Base-by-base conservation (phyloP, 2,888 invertebrate genomes). In the Cyclophora punctaria region DNA sequence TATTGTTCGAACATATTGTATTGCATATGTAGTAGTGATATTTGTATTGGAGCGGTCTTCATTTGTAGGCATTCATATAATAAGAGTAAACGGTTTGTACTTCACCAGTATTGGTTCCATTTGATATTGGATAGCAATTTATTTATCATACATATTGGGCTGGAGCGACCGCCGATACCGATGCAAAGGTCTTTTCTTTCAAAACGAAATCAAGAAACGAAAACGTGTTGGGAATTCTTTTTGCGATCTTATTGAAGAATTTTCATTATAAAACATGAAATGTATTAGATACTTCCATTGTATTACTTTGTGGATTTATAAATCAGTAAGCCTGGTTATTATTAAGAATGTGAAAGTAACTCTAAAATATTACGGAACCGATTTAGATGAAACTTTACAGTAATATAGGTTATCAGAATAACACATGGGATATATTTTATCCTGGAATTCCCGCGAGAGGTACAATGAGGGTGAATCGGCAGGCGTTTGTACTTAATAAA, bases 51-150 rank as follows among this genome's bases (percentile, higher is more conserved):
- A 40, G 49, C 48, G 48, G 57, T 51, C 69, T 63, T 71, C 68
- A 67, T 75, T 71, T 68, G 65, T 74, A 75, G 69, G 65, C 72
- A 69, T 73, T 73, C 66, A 73, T 66, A 76, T 76, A 76, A 78
- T 78, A 81, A 73, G 75, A 82, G 80, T 77, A 78, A 81, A 78
- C 75, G 80, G 73, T 82, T 75, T 83, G 83, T 85, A 84, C 85
- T 84, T 83, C 81, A 80, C 75, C 74, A 79, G 79, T 78, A 82
- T 82, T 76, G 83, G 53, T 80, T 78, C 83, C 82, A 83, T 87
- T 86, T 86, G 78, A 86, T 88, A 88, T 88, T 86, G 87, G 86
- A 87, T 87, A 84, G 82, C 87, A 85, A 88, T 88, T 88, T 88
- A 87, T 88, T 88, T 88, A 88, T 87, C 87, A 88, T 88, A 88